Conservation (phyloP, 2,113 vertebrate species). For the Tetrao urogallus region DNA sequence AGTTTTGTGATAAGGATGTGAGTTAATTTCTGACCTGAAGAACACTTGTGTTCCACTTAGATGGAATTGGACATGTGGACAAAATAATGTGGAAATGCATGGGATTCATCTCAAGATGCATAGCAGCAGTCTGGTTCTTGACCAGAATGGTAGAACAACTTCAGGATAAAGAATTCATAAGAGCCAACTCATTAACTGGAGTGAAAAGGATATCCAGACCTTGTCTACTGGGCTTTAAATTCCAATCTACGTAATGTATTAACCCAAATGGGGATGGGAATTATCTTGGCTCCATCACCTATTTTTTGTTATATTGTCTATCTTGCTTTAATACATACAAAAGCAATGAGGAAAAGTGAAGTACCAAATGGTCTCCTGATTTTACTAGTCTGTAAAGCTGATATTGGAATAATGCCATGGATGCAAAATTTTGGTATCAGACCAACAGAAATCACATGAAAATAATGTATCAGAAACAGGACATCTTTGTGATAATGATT, state of each 20-base stretch:
- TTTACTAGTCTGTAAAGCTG: background rate
- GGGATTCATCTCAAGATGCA: background rate
- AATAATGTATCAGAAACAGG: background rate
- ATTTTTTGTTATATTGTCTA: background rate
- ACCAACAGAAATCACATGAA: background rate
- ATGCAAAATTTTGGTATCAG: background rate
- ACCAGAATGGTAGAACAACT: background rate
- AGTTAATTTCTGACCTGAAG: background rate
- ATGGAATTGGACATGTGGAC: background rate
- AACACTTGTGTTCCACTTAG: background rate
- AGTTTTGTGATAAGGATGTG: background rate
- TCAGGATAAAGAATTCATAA: background rate
- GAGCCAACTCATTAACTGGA: background rate
- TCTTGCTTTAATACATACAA: background rate
- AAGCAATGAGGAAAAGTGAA: background rate
- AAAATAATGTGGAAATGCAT: background rate
- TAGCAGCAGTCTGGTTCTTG: background rate
- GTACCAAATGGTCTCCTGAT: background rate
- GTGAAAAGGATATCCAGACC: background rate
- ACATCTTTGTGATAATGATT: background rate
- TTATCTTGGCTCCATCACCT: background rate
- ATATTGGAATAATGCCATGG: fast-evolving
- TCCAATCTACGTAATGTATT: background rate
- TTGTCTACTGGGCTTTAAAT: background rate
- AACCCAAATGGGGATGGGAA: background rate